Conservation (phyloP, 2,113 vertebrate species). For the Rhegmatorhina hoffmannsi region DNA sequence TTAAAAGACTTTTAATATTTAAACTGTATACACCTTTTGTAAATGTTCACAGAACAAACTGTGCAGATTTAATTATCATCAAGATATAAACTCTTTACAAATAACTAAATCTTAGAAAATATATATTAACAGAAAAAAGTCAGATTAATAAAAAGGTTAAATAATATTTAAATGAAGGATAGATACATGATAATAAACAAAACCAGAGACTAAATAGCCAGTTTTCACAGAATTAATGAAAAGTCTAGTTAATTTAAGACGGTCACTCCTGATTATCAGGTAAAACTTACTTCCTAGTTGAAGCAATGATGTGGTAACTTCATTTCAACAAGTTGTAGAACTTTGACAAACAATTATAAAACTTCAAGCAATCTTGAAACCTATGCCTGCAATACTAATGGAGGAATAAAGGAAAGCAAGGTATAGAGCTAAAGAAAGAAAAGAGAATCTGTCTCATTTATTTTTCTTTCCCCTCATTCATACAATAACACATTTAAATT, state of each 20-base stretch:
- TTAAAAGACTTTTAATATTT: background rate
- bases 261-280: constrained; percentile 8
- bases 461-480: background rate
- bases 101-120: background rate
- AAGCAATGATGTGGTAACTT: background rate
- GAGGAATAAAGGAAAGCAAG: background rate
- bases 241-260: constrained; percentile 1
- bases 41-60: background rate
- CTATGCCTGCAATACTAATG: background rate
- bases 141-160: background rate
- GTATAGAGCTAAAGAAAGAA: background rate
- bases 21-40: background rate
- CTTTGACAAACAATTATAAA: background rate
- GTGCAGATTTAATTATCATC: background rate
- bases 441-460: background rate
- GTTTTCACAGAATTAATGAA: background rate
- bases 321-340: background rate
- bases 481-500: background rate
- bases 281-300: background rate
- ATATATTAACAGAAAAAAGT: background rate
- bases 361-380: background rate
- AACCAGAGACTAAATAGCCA: background rate
- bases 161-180: background rate
- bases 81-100: background rate
- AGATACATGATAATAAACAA: background rate